phyloP scores from a whole-genome alignment of 2,113 vertebrate species.

The Uria aalge region DNA sequence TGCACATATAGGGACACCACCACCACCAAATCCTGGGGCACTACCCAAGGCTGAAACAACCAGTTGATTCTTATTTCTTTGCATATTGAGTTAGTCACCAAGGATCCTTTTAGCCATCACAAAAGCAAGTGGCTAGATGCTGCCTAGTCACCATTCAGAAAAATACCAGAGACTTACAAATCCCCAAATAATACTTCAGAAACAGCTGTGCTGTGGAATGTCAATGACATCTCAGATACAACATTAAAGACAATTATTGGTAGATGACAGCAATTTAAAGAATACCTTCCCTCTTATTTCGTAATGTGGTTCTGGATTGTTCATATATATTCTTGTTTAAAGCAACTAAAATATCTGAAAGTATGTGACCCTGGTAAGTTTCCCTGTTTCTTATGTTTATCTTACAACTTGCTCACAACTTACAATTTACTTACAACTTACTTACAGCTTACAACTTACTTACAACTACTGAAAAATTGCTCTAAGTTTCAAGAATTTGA shows the following conservation, averaged over 20 bases:
- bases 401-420: neutral
- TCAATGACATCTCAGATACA: neutral
- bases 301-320: neutral
- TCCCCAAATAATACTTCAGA: neutral
- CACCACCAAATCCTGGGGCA: neutral
- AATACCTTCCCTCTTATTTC: neutral
- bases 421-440: too few relatives aligned
- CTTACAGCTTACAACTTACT: neutral
- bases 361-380: neutral
- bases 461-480: neutral
- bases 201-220: neutral
- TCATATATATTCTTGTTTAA: neutral
- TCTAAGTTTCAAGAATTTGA: conserved; percentile 18
- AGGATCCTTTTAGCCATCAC: neutral
- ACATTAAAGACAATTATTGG: neutral
- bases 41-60: neutral
- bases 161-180: neutral
- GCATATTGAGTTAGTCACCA: neutral
- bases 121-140: neutral
- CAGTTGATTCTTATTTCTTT: neutral
- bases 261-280: neutral
- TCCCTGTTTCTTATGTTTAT: neutral
- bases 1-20: neutral
- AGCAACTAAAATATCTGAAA: neutral
- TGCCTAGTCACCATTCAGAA: neutral